Percentiles rank a stretch among this genome's conserved stretches.
phyloP scores from a whole-genome alignment of 1,140 invertebrate genomes.

The Octopus bimaculoides region DNA sequence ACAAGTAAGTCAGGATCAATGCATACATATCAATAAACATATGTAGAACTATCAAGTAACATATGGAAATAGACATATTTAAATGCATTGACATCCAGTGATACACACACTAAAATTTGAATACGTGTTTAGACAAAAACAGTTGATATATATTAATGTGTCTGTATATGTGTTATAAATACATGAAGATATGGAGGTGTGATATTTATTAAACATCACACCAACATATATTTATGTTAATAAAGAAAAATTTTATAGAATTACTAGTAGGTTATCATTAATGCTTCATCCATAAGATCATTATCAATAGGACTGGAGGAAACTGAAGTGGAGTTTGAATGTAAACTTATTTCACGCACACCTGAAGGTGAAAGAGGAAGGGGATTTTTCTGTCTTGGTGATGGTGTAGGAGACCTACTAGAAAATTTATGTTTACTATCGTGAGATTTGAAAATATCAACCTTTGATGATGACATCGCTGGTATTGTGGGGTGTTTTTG shows the following conservation, averaged over 20 bases:
- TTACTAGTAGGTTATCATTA: conserved; percentile 44
- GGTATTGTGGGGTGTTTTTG: conserved; percentile 20
- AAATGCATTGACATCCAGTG: neutral
- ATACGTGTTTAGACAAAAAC: neutral
- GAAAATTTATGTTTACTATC: conserved; percentile 17
- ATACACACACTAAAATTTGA: neutral
- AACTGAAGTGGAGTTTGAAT: conserved; percentile 58
- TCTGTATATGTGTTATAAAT: neutral
- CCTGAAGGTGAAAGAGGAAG: conserved; percentile 52
- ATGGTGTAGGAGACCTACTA: conserved; percentile 55
- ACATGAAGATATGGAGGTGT: neutral
- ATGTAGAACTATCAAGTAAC: too few species aligned
- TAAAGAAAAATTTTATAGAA: neutral
- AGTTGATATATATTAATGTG: neutral
- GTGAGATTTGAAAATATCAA: conserved; percentile 23
- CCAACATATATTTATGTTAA: neutral
- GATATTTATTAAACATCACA: neutral
- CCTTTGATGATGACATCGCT: conserved; percentile 20
- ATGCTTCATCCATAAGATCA: conserved; percentile 83
- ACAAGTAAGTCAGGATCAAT: too few species aligned
- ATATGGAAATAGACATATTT: too few species aligned
- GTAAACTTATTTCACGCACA: conserved; percentile 14
- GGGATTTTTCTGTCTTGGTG: conserved; percentile 55
- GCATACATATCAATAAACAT: too few species aligned
- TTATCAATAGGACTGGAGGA: conserved; percentile 83